phyloP scores from a whole-genome alignment of 2,113 vertebrate genomes.

The Myanophis thanlyinensis region DNA sequence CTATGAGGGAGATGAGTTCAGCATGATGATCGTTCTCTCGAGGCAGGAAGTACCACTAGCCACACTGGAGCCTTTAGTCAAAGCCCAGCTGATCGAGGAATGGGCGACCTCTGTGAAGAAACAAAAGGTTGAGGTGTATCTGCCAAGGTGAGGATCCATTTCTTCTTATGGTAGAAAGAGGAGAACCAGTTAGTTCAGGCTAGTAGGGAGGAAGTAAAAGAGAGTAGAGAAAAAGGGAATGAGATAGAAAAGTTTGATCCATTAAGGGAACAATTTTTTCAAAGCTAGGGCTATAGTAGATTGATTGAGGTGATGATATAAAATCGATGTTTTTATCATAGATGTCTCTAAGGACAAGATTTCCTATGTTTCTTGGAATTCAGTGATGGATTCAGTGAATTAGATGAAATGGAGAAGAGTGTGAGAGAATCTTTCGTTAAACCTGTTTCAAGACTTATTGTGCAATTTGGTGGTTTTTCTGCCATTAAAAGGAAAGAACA shows the following conservation, averaged over 20 bases:
- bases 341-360: background rate
- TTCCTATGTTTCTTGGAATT: background rate
- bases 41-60: conserved; percentile 94
- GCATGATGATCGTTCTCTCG: conserved; percentile 93
- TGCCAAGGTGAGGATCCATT: conserved; percentile 82
- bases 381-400: background rate
- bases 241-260: background rate
- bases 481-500: background rate
- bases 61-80: conserved; percentile 89
- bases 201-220: background rate
- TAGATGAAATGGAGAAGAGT: background rate
- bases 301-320: background rate
- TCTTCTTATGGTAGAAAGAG: background rate
- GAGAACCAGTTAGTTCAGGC: background rate
- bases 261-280: background rate
- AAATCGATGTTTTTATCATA: background rate
- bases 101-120: conserved; percentile 96
- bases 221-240: background rate
- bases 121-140: conserved; percentile 96
- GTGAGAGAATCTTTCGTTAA: background rate
- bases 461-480: background rate
- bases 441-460: background rate
- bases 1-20: conserved; percentile 90
- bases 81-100: conserved; percentile 88
- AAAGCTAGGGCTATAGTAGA: background rate